These are phyloP conservation scores for Virgularia gustaviana DNA, from an alignment of 92 coral and sea anemone genomes.

Conservation along the genomic window DNA sequence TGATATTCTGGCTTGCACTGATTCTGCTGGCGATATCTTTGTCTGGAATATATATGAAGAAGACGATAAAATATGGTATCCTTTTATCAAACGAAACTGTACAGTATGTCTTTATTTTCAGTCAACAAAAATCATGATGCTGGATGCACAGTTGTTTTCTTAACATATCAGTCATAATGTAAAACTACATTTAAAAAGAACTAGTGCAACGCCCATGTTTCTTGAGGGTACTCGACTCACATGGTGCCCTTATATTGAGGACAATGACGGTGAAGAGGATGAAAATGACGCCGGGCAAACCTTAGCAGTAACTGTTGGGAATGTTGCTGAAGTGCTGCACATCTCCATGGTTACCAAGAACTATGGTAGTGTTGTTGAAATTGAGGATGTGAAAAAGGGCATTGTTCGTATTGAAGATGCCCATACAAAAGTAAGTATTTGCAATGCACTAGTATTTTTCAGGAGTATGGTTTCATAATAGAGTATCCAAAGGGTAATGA, in stretches of 20 bases:
- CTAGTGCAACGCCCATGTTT: conserved; percentile 18
- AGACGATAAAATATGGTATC: conserved; percentile 76
- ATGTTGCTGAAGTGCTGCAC: conserved; percentile 70
- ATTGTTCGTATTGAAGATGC: conserved; percentile 39
- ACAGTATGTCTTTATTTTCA: neutral
- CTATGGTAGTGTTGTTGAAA: conserved; percentile 60
- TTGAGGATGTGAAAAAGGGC: conserved; percentile 45
- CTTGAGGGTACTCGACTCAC: conserved; percentile 71
- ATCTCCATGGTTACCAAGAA: conserved; percentile 54
- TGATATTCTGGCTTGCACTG: conserved; percentile 79
- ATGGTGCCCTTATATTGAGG: conserved; percentile 89
- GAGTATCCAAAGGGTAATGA: neutral
- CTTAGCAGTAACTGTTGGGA: conserved; percentile 7
- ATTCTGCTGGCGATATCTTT: conserved; percentile 89
- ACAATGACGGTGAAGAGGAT: conserved; percentile 58
- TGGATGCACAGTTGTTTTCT: too few relatives aligned
- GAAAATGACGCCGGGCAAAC: conserved; percentile 9
- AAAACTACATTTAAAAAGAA: conserved; percentile 72
- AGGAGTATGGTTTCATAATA: neutral
- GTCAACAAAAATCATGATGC: too few relatives aligned
- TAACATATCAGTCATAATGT: conserved; percentile 55
- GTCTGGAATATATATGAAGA: conserved; percentile 83
- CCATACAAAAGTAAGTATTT: conserved; percentile 64
- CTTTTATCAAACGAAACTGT: conserved; percentile 21
- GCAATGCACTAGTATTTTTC: neutral